Evolutionary conservation across 2,113 vertebrate genomes (phyloP).

Genomic region (Falcunculus frontatus): DNA sequence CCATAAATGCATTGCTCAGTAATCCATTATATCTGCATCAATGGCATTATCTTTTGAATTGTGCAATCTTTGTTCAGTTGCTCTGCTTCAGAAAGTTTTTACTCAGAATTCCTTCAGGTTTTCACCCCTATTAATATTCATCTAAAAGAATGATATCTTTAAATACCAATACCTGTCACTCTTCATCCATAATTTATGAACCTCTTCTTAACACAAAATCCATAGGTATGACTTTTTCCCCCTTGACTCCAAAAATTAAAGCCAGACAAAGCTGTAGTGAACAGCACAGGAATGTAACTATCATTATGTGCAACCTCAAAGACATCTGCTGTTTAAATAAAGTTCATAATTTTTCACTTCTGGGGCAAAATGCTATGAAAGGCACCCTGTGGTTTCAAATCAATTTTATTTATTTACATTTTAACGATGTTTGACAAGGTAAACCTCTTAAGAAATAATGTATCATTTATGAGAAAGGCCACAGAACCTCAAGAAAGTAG

Average conservation of each 20-base stretch:
- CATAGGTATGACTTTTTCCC: slow-evolving; percentile 43
- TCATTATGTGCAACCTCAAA: slow-evolving; percentile 4
- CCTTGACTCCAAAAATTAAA: slow-evolving; percentile 61
- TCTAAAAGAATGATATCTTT: slow-evolving; percentile 33
- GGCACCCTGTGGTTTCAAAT: slow-evolving; percentile 45
- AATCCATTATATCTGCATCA: not conserved
- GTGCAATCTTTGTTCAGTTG: not conserved
- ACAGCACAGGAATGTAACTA: slow-evolving; percentile 2
- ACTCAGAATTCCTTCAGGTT: not conserved
- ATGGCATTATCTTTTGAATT: not conserved
- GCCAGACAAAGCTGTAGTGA: not conserved
- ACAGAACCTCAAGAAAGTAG: slow-evolving; percentile 57
- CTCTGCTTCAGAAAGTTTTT: not conserved
- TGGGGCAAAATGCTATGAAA: slow-evolving; percentile 63
- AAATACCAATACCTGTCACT: slow-evolving; percentile 50
- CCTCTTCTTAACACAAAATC: slow-evolving; percentile 50
- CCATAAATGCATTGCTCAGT: not conserved
- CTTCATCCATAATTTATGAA: slow-evolving; percentile 68
- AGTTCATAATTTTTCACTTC: slow-evolving; percentile 40
- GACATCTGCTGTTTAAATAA: slow-evolving; percentile 22
- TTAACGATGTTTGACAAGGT: slow-evolving; percentile 58
- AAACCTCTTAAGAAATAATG: slow-evolving; percentile 64
- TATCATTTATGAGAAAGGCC: slow-evolving; percentile 32
- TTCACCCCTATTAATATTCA: slow-evolving; percentile 54
- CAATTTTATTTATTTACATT: slow-evolving; percentile 72